phyloP scores from a whole-genome alignment of 2,797 vertebrate species.

The Otolemur crassicaudatus region DNA sequence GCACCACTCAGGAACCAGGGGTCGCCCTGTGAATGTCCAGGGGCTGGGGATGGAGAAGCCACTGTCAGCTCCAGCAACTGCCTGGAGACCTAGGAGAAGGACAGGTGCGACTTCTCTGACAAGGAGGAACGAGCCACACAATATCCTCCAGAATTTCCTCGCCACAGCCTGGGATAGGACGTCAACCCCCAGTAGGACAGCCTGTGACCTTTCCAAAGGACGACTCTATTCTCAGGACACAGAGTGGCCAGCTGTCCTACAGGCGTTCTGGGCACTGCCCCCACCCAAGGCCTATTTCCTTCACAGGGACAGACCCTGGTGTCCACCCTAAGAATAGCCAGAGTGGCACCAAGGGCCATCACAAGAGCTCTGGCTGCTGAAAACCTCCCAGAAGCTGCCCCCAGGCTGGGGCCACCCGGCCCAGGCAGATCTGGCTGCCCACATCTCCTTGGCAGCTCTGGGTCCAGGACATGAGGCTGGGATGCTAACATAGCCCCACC shows the following conservation, averaged over 20 bases:
- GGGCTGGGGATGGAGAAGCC: neutral
- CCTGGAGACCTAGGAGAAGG: neutral
- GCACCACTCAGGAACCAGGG: too few relatives aligned
- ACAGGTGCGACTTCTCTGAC: neutral
- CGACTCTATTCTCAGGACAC: rapidly evolving
- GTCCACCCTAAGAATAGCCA: neutral
- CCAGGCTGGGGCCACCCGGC: neutral
- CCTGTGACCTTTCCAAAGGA: neutral
- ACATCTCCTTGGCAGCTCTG: neutral
- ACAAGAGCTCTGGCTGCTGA: neutral
- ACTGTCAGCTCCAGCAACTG: neutral
- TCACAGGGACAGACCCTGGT: rapidly evolving
- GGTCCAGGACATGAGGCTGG: neutral
- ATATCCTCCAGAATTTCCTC: too few relatives aligned
- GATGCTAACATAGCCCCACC: slow-evolving; percentile 10
- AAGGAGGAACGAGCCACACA: neutral
- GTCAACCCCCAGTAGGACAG: neutral
- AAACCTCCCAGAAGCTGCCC: rapidly evolving
- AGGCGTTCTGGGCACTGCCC: neutral
- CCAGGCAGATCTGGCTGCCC: neutral
- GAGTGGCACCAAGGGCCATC: rapidly evolving
- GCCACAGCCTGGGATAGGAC: rapidly evolving
- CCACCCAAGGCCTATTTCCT: too few relatives aligned
- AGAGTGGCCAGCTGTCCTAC: too few relatives aligned
- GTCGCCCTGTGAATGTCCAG: neutral